A percentile compares a stretch with the other conserved stretches of the same genome.
Conservation (phyloP, 2,888 invertebrate species). For the Drosophila pegasa region DNA sequence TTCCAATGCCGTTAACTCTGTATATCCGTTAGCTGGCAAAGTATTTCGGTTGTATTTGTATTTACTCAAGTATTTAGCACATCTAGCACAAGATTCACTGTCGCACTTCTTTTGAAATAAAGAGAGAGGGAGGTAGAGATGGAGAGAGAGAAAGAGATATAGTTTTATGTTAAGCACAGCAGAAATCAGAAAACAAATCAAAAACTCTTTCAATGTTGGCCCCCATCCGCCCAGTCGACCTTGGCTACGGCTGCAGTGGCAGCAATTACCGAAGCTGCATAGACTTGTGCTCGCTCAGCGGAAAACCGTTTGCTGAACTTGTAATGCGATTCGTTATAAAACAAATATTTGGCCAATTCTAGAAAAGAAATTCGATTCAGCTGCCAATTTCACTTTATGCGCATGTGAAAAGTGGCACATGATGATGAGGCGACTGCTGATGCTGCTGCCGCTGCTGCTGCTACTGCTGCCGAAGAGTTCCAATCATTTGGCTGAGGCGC, state of each 20-base stretch:
- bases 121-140: neutral
- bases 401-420: slow-evolving; percentile 77
- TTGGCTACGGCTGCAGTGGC: slow-evolving; percentile 51
- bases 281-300: slow-evolving; percentile 45
- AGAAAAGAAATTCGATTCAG: slow-evolving; percentile 57
- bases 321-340: slow-evolving; percentile 1
- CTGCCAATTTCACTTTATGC: slow-evolving; percentile 74
- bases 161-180: slow-evolving; percentile 39
- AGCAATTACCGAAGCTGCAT: slow-evolving; percentile 27
- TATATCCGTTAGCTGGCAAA: slow-evolving; percentile 59
- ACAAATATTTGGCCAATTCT: slow-evolving; percentile 44
- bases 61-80: slow-evolving; percentile 70
- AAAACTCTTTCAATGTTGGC: slow-evolving; percentile 68
- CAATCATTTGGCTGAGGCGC: slow-evolving; percentile 73
- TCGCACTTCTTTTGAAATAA: slow-evolving; percentile 26
- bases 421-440: slow-evolving; percentile 69
- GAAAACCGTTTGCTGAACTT: slow-evolving; percentile 21
- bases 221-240: slow-evolving; percentile 59
- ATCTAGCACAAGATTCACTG: slow-evolving; percentile 48
- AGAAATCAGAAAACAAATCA: neutral
- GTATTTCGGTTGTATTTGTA: slow-evolving; percentile 47
- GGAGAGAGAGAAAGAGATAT: neutral
- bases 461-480: slow-evolving; percentile 58
- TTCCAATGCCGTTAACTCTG: slow-evolving; percentile 67
- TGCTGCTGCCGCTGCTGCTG: slow-evolving; percentile 35